A percentile compares a stretch with the other conserved stretches of the same genome.
These are phyloP conservation scores for Acromyrmex heyeri DNA, from an alignment of 1,140 invertebrate genomes.

Conservation along the genomic window DNA sequence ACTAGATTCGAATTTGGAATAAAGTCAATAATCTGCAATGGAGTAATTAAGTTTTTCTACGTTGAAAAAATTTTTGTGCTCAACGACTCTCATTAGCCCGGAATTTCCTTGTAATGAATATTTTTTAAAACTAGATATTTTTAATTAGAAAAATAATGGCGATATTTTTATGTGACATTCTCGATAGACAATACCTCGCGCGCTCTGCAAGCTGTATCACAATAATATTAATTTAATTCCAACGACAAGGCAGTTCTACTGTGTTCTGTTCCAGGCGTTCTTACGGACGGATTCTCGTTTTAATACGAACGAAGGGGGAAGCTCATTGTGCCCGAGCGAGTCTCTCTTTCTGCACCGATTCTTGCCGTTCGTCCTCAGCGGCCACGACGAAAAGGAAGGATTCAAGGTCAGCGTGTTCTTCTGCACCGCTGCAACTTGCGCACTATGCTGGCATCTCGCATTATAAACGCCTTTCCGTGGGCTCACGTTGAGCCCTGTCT, in stretches of 20 bases:
- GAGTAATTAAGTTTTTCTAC: too few relatives aligned
- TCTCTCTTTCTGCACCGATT: conserved; percentile 38
- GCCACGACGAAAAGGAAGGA: conserved; percentile 62
- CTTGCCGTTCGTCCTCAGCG: conserved; percentile 52
- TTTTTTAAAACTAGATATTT: not conserved
- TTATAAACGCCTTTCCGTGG: conserved; percentile 37
- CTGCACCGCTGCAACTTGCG: conserved; percentile 57
- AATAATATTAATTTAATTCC: conserved; percentile 40
- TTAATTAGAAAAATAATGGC: not conserved
- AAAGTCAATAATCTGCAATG: too few relatives aligned
- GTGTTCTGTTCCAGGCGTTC: not conserved
- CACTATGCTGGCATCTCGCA: conserved; percentile 27
- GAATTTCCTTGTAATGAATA: not conserved
- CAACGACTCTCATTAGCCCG: too few relatives aligned
- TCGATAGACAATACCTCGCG: not conserved
- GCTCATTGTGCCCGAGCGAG: conserved; percentile 47
- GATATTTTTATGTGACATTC: not conserved
- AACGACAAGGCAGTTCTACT: not conserved
- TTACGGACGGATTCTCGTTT: conserved; percentile 31
- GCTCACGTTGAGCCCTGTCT: conserved; percentile 2
- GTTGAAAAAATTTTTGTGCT: too few relatives aligned
- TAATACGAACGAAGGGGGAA: conserved; percentile 29
- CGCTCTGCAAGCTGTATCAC: not conserved
- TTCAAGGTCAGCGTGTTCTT: conserved; percentile 78
- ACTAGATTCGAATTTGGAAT: not conserved